phyloP scores from a whole-genome alignment of 2,888 invertebrate genomes.

The Sericinus montela region DNA sequence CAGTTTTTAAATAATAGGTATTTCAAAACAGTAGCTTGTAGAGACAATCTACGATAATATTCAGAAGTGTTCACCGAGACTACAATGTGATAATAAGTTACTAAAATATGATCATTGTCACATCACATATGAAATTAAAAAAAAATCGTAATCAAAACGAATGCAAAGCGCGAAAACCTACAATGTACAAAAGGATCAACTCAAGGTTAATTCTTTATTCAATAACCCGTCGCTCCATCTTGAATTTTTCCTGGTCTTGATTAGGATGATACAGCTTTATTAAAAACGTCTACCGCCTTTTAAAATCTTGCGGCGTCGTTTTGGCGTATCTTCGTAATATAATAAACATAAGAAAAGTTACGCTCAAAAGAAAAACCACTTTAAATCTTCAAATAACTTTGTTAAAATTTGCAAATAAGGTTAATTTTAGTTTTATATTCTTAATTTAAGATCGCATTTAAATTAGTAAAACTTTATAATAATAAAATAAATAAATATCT shows the following conservation, averaged over 20 bases:
- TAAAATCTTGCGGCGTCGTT: slow-evolving; percentile 13
- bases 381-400: not conserved
- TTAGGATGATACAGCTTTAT: slow-evolving; percentile 15
- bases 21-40: too few species aligned
- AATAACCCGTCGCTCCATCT: slow-evolving; percentile 8
- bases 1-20: too few species aligned
- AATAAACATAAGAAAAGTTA: slow-evolving; percentile 12
- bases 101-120: too few species aligned
- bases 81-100: too few species aligned
- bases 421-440: too few species aligned
- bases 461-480: too few species aligned
- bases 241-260: slow-evolving; percentile 9
- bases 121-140: too few species aligned
- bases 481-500: too few species aligned
- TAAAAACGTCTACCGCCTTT: slow-evolving; percentile 17
- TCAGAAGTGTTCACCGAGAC: too few species aligned
- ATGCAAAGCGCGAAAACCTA: not conserved
- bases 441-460: too few species aligned
- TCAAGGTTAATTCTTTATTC: slow-evolving; percentile 14
- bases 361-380: not conserved
- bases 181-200: slow-evolving; percentile 1
- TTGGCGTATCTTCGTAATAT: slow-evolving; percentile 12
- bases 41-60: too few species aligned
- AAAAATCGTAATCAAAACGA: not conserved
- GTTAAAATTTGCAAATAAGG: too few species aligned